These are phyloP conservation scores for Caranx ignobilis DNA, from an alignment of 2,113 vertebrate genomes.

Conservation along the genomic window DNA sequence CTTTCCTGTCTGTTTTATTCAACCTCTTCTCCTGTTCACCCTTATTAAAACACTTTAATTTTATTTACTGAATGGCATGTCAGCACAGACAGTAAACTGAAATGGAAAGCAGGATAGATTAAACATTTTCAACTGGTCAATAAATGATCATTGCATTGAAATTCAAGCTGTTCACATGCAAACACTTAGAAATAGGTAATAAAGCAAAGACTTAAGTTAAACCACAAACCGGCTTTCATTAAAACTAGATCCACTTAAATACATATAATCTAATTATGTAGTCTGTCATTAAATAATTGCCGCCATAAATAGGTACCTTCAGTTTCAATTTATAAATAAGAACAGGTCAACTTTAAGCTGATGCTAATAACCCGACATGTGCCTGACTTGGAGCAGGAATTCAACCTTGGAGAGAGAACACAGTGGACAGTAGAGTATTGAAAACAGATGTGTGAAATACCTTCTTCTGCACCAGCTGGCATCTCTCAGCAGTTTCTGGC, in stretches of 20 bases:
- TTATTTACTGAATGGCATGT: background rate
- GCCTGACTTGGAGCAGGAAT: constrained; percentile 56
- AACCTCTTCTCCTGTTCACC: background rate
- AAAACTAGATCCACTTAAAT: background rate
- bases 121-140: background rate
- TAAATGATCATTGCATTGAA: background rate
- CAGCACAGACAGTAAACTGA: background rate
- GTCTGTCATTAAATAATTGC: background rate
- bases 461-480: constrained; percentile 69
- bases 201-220: background rate
- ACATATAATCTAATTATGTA: background rate
- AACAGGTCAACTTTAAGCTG: constrained; percentile 43
- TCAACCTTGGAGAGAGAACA: constrained; percentile 66
- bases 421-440: constrained; percentile 74
- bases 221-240: background rate
- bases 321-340: constrained; percentile 28
- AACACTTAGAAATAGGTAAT: background rate
- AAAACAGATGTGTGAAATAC: constrained; percentile 79
- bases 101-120: background rate
- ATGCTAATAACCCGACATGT: constrained; percentile 44
- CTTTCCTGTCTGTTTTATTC: background rate
- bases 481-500: constrained; percentile 58
- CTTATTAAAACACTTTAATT: too few species aligned
- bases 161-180: background rate
- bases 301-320: constrained; percentile 12